Evolutionary conservation across 1,140 invertebrate genomes (phyloP), one percentile per base, ranked within the genome.

Genomic region (Littorina saxatilis): DNA sequence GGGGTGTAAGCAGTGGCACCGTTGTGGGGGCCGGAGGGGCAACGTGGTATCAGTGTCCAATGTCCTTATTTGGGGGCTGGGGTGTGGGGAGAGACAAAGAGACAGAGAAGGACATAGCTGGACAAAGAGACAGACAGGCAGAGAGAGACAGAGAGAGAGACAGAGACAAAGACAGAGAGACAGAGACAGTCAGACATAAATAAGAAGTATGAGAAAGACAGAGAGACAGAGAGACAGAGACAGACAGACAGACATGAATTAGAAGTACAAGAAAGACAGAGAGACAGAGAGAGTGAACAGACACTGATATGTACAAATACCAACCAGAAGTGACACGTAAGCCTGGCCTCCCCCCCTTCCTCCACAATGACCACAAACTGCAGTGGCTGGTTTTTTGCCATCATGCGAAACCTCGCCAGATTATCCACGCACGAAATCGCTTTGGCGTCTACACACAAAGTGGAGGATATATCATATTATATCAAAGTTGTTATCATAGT

Each of bases 251-350:
- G 43, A 47, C 43, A 47, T 5, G 17, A 5, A n/a, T n/a, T n/a
- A n/a, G n/a, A n/a, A n/a, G 20, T 0, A 13, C 13, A 13, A 66
- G 23, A 66, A 5, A 66, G 23, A 66, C 32, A 66, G 23, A 66
- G 11, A 35, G 32, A 68, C 15, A 68, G 9, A 68, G 9, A 68
- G 32, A 68, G 29, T 39, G 13, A 39, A 68, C 35, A 68, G 66
- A 68, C 66, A 7, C 20, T 50, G n/a, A n/a, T n/a, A n/a, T n/a
- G n/a, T n/a, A n/a, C n/a, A n/a, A n/a, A n/a, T n/a, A n/a, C n/a
- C n/a, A n/a, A n/a, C 70, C 70, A 73, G 70, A 29, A 73, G 32
- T 73, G 70, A 50, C 70, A 73, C 29, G 70, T 73, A n/a, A 73
- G 70, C 40, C 70, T 73, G 20, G 70, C 27, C 13, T 50, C 40